Evolutionary conservation across 2,113 vertebrate species (phyloP).

Genomic region (Melospiza melodia): DNA sequence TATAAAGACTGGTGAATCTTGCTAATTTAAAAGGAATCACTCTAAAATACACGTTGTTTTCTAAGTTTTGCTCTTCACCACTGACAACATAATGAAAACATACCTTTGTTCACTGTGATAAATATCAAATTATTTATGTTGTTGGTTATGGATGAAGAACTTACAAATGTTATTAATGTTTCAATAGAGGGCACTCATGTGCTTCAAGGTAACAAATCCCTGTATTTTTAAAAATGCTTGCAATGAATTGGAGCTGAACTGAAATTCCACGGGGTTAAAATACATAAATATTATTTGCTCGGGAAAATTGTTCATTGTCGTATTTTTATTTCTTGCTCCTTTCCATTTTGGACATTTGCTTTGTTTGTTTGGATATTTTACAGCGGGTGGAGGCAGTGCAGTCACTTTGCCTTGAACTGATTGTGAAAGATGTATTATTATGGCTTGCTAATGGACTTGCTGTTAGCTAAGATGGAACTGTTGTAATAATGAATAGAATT

Average conservation of each 20-base stretch:
- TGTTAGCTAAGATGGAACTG: neutral
- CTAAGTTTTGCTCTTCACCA: neutral
- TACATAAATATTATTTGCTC: neutral
- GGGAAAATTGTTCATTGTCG: neutral
- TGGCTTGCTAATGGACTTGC: neutral
- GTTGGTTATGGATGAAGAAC: neutral
- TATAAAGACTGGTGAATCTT: neutral
- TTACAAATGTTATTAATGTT: neutral
- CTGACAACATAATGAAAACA: neutral
- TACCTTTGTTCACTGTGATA: neutral
- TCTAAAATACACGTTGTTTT: neutral
- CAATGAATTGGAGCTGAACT: neutral
- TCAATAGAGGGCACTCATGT: slow-evolving; percentile 42
- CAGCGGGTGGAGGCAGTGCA: neutral
- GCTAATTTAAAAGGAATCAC: neutral
- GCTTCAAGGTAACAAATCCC: neutral
- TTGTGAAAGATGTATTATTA: neutral
- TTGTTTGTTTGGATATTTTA: neutral
- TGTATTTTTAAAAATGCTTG: neutral
- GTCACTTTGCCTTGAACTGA: neutral
- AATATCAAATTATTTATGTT: neutral
- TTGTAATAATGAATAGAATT: neutral
- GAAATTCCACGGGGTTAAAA: neutral
- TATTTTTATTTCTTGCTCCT: neutral
- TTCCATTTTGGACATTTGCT: neutral